These are phyloP conservation scores for Monopterus albus DNA, from an alignment of 2,113 vertebrate genomes.

Conservation along the genomic window DNA sequence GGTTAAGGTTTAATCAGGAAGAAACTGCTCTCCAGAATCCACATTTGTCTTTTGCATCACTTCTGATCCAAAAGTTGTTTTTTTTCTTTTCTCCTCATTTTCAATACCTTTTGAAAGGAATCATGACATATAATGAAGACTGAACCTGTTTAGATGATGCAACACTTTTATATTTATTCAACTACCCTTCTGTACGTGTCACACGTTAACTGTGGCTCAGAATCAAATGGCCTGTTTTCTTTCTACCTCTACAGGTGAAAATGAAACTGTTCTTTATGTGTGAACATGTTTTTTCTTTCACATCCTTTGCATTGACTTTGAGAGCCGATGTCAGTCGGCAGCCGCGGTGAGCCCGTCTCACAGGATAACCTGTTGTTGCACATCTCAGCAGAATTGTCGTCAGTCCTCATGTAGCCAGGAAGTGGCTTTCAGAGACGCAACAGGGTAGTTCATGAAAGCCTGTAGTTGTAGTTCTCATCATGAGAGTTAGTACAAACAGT, in stretches of 20 bases:
- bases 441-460: constrained; percentile 6
- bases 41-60: no score
- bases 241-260: no score
- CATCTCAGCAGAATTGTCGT: constrained; percentile 47
- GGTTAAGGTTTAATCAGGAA: constrained; percentile 16
- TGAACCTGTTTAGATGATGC: no score
- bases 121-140: no score
- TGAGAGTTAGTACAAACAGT: neutral
- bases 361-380: constrained; percentile 32
- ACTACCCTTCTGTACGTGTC: no score
- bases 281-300: neutral
- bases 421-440: constrained; percentile 65
- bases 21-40: constrained; percentile 1
- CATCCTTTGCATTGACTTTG: neutral
- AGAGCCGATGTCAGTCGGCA: neutral
- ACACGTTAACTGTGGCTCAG: no score
- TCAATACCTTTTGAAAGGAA: no score
- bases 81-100: no score
- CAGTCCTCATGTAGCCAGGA: constrained; percentile 56
- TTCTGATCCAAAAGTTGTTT: no score
- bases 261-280: neutral
- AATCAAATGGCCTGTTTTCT: no score
- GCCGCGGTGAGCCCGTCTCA: constrained; percentile 35
- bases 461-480: constrained; percentile 16
- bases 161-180: no score